phyloP scores from a whole-genome alignment of 2,888 invertebrate species.

The Abscondita cerata region DNA sequence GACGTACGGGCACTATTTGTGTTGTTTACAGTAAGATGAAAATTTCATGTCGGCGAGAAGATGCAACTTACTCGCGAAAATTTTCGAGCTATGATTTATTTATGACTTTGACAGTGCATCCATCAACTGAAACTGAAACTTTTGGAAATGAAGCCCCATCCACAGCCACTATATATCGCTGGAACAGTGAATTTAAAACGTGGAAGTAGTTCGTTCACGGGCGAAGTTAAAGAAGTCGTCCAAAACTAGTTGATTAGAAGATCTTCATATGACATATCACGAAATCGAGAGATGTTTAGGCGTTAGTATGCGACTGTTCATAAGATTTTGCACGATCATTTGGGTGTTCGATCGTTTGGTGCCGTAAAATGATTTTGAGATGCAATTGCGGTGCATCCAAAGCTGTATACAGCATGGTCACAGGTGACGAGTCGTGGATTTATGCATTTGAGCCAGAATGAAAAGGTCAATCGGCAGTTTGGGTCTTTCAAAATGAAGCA shows the following conservation, averaged over 20 bases:
- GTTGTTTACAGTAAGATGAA: background rate
- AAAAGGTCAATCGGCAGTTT: slow-evolving; percentile 19
- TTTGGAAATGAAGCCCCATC: background rate
- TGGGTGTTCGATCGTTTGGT: slow-evolving; percentile 42
- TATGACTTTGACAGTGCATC: background rate
- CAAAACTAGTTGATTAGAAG: slow-evolving; percentile 22
- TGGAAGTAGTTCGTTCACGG: background rate
- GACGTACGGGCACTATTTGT: background rate
- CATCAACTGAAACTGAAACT: background rate
- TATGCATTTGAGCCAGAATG: slow-evolving; percentile 13
- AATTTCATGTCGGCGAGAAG: background rate
- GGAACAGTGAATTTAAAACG: background rate
- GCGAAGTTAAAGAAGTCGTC: background rate
- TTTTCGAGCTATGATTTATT: background rate
- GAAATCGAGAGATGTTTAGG: background rate
- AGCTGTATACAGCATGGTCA: slow-evolving; percentile 36
- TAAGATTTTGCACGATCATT: background rate
- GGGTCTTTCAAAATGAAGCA: background rate
- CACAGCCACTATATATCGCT: background rate
- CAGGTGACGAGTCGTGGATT: slow-evolving; percentile 40
- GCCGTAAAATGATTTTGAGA: slow-evolving; percentile 40
- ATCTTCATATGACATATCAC: slow-evolving; percentile 22
- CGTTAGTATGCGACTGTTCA: background rate
- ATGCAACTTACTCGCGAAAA: background rate
- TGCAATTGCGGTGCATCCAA: slow-evolving; percentile 35